Conservation (phyloP, 2,797 vertebrate genomes). For the Coccyzus lansbergi region DNA sequence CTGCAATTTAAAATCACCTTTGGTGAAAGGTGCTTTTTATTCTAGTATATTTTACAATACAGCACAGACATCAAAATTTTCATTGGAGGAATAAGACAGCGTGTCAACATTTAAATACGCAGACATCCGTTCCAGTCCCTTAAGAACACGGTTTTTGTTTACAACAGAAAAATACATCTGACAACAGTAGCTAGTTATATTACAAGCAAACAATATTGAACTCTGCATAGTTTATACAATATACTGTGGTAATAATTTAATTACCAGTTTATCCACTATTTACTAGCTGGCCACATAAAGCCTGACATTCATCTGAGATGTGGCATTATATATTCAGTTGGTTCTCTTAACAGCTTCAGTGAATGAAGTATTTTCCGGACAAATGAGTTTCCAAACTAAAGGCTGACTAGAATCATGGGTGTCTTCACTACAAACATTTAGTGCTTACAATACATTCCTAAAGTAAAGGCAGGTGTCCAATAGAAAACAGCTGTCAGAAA, state of each 20-base stretch:
- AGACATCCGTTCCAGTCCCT: constrained; percentile 84
- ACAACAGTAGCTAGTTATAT: constrained; percentile 92
- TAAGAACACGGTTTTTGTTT: constrained; percentile 89
- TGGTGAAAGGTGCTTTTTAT: constrained; percentile 81
- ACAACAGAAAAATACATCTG: constrained; percentile 94
- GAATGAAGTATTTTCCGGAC: constrained; percentile 72
- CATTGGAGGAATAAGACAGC: constrained; percentile 78
- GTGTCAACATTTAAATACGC: constrained; percentile 86
- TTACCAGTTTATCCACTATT: constrained; percentile 89
- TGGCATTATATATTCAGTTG: constrained; percentile 81
- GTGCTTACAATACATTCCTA: constrained; percentile 85
- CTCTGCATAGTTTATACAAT: constrained; percentile 97
- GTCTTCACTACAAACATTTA: constrained; percentile 81
- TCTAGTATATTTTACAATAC: constrained; percentile 80
- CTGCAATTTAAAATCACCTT: constrained; percentile 80
- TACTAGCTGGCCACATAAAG: constrained; percentile 92
- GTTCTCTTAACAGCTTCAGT: constrained; percentile 80
- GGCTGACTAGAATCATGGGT: constrained; percentile 78
- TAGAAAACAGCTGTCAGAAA: constrained; percentile 81
- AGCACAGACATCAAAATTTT: constrained; percentile 79
- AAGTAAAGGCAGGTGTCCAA: constrained; percentile 88
- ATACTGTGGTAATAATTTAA: constrained; percentile 86
- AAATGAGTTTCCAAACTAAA: constrained; percentile 80
- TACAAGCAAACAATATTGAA: constrained; percentile 92
- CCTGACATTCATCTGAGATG: constrained; percentile 95